phyloP scores from a whole-genome alignment of 2,888 invertebrate species.

The Aromia moschata region DNA sequence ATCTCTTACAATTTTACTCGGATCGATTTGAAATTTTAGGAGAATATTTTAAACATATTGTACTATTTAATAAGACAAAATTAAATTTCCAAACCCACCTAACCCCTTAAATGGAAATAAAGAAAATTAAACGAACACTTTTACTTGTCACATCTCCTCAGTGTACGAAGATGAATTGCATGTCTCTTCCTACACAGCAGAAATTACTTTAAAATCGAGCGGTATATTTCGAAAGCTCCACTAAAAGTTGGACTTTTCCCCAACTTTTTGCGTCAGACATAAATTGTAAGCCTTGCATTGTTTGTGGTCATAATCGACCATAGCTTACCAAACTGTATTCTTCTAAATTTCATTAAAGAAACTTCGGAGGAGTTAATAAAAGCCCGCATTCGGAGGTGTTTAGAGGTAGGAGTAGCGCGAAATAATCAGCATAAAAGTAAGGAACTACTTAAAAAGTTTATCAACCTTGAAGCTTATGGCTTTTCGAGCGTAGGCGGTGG shows the following conservation, averaged over 20 bases:
- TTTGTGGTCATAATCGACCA: not conserved
- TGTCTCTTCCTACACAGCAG: no score
- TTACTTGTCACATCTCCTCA: no score
- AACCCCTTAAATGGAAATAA: no score
- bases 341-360: constrained; percentile 38
- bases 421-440: constrained; percentile 47
- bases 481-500: constrained; percentile 31
- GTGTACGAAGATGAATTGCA: no score
- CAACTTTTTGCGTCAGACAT: not conserved
- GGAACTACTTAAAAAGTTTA: constrained; percentile 44
- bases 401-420: constrained; percentile 39
- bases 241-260: not conserved
- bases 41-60: no score
- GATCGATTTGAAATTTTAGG: no score
- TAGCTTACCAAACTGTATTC: not conserved
- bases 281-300: not conserved
- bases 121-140: no score
- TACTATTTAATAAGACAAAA: no score
- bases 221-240: no score
- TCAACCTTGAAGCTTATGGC: constrained; percentile 32
- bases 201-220: no score
- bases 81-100: no score
- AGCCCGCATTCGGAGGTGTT: constrained; percentile 34
- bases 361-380: constrained; percentile 37
- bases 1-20: no score